These are phyloP conservation scores for Cliona cf. orientalis DNA, from an alignment of 37 sponge, comb jelly and placozoan genomes.

Conservation along the genomic window DNA sequence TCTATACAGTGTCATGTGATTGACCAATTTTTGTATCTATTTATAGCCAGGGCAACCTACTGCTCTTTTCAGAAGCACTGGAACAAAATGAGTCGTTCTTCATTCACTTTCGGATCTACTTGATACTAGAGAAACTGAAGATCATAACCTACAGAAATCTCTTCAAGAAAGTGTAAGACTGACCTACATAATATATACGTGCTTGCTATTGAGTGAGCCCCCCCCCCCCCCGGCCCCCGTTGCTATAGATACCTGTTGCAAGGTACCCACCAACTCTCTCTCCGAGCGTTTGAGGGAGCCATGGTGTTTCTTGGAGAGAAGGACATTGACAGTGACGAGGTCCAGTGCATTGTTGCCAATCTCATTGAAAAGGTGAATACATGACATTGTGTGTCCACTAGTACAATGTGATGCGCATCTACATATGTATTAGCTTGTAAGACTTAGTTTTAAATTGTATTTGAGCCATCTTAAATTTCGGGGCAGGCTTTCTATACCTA, in stretches of 20 bases:
- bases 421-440: no score
- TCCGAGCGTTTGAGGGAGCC: slow-evolving; percentile 64
- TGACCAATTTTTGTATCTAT: background rate
- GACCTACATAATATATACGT: background rate
- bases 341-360: slow-evolving; percentile 95
- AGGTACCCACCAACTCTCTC: slow-evolving; percentile 66
- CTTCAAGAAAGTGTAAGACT: slow-evolving; percentile 95
- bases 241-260: slow-evolving; percentile 62
- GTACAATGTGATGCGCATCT: no score
- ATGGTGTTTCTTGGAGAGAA: slow-evolving; percentile 63
- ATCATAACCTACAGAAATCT: slow-evolving; percentile 91
- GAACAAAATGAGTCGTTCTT: slow-evolving; percentile 81
- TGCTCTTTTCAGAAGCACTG: slow-evolving; percentile 52
- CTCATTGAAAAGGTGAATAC: slow-evolving; percentile 86
- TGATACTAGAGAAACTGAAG: slow-evolving; percentile 92
- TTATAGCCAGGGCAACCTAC: slow-evolving; percentile 71
- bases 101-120: slow-evolving; percentile 85
- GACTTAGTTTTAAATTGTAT: no score
- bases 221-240: background rate
- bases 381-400: background rate
- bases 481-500: no score
- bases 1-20: background rate
- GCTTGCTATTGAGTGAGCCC: background rate
- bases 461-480: no score
- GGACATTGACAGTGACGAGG: slow-evolving; percentile 87